A percentile compares a stretch with the other conserved stretches of the same genome.
Conservation (phyloP, 2,113 vertebrate genomes). For the Copsychus sechellarum region DNA sequence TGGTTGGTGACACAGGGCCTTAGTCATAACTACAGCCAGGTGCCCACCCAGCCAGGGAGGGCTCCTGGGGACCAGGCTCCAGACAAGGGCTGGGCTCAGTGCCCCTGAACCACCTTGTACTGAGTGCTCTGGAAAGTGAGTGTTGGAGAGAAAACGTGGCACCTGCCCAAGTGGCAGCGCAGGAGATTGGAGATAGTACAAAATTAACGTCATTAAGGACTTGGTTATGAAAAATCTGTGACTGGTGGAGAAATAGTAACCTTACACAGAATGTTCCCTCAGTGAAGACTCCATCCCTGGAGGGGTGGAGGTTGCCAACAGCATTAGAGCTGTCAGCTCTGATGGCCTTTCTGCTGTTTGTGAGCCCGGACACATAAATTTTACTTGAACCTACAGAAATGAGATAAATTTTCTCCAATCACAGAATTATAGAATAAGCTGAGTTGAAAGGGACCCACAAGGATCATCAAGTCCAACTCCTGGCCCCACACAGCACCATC, state of each 20-base stretch:
- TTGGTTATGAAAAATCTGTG: not conserved
- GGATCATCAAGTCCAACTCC: fast-evolving
- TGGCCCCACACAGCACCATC: not conserved
- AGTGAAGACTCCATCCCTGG: not conserved
- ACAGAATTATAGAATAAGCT: not conserved
- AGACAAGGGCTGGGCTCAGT: not conserved
- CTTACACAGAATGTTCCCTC: not conserved
- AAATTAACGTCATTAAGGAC: not conserved
- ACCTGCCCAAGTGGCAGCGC: not conserved
- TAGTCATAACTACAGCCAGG: not conserved
- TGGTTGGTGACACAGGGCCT: not conserved
- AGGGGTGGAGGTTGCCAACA: not conserved
- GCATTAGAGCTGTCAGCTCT: not conserved
- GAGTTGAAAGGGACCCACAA: not conserved
- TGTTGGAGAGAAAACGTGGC: not conserved
- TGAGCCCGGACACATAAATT: not conserved
- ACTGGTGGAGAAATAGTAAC: not conserved
- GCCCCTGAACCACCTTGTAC: not conserved
- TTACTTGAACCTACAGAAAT: not conserved
- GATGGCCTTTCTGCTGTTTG: not conserved
- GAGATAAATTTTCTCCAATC: not conserved
- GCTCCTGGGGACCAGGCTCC: not conserved
- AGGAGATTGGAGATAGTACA: too few species aligned
- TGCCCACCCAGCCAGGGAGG: fast-evolving
- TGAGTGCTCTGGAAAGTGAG: not conserved